Base-by-base conservation (phyloP, 2,113 vertebrate genomes). In the Prolemur simus region DNA sequence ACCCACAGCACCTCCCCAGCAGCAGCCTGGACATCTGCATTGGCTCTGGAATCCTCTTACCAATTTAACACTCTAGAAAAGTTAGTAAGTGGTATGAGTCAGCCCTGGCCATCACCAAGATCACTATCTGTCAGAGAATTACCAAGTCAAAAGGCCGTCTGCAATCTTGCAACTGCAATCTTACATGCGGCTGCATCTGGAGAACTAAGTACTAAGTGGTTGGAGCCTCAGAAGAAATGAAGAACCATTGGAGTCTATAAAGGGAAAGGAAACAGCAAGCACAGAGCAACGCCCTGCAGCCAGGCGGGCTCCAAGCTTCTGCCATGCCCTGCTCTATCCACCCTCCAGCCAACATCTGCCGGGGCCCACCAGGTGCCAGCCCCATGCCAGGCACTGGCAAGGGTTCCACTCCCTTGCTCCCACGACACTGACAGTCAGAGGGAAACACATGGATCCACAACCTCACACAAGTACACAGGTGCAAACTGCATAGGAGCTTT, bases 261-360 rank as follows among this genome's bases (percentile, higher is more conserved):
- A 56, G 39, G 2, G 32, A 21, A 74, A 49, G 8, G 6, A 39
- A 12, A 66, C 0, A 27, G 63, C 27, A 3, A 25, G 63, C 27
- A 2, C 10, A 25, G 6, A 9, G 73, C 37, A 2, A 0, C 6
- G 2, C 3, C 18, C 47, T 0, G 3, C 39, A 42, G 68, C 49
- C 64, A 21, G 80, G 58, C 25, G 14, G 32, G 8, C 82, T 45
- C 15, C 7, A 29, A 6, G 15, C 63, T 29, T 25, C 71, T 17
- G 20, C 52, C 7, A 1, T 0, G 0, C 34, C 15, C 25, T 4
- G 0, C 8, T 42, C 54, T 23, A 23, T 6, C 88, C 2, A 29
- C 52, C 34, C 58, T 47, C 49, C 45, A 14, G 4, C 29, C 27
- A 63, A 0, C 8, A 42, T 13, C 45, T 39, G 5, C 69, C 5